Conservation (phyloP, 1,140 invertebrate genomes). For the Drosophila miranda region DNA sequence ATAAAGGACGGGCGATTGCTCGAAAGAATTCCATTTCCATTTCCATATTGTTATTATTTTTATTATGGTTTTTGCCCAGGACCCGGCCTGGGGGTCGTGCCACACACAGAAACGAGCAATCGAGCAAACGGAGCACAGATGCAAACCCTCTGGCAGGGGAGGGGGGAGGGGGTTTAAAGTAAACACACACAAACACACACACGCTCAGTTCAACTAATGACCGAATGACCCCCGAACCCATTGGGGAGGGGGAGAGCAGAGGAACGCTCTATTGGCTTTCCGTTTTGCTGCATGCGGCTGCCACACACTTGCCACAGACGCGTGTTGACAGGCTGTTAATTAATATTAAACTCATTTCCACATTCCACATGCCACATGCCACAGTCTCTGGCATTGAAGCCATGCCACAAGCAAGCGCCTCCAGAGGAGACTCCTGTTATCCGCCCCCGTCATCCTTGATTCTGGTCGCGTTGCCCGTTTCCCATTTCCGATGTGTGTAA, state of each 20-base stretch:
- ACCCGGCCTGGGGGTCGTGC: conserved; percentile 1
- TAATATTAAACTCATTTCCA: conserved; percentile 76
- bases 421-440: neutral
- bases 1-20: neutral
- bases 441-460: conserved; percentile 28
- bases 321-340: conserved; percentile 66
- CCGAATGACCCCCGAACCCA: neutral
- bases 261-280: neutral
- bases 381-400: conserved; percentile 47
- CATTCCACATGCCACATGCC: conserved; percentile 43
- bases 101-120: neutral
- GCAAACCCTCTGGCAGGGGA: neutral
- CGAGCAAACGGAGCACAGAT: conserved; percentile 3
- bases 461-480: conserved; percentile 67
- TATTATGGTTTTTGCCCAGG: conserved; percentile 7
- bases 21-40: conserved; percentile 56
- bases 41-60: conserved; percentile 53
- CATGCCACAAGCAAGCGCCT: conserved; percentile 55
- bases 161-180: conserved; percentile 31
- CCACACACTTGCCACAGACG: conserved; percentile 10
- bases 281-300: conserved; percentile 6
- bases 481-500: conserved; percentile 67
- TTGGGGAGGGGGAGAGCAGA: neutral
- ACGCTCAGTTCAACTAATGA: conserved; percentile 25
- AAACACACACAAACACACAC: conserved; percentile 16